Evolutionary conservation across 92 coral and sea anemone species (phyloP).

Genomic region (Metridium senile): DNA sequence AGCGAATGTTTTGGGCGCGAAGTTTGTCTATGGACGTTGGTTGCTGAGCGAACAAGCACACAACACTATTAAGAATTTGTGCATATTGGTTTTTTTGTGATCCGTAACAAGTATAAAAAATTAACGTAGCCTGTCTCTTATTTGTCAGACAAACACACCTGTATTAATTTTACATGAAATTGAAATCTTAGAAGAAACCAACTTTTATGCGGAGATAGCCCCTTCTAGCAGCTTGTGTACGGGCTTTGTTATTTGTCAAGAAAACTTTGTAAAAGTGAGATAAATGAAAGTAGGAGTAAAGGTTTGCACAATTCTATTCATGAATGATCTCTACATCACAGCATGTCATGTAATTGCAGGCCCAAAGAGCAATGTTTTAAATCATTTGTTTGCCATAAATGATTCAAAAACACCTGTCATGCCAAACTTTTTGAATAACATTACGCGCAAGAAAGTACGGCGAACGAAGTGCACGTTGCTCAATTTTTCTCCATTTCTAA

Average conservation of each 20-base stretch:
- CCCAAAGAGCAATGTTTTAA: conserved; percentile 79
- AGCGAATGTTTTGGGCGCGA: conserved; percentile 29
- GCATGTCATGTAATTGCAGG: conserved; percentile 81
- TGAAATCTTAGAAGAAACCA: conserved; percentile 53
- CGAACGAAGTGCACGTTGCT: neutral
- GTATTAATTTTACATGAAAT: conserved; percentile 91
- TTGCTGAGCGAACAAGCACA: conserved; percentile 64
- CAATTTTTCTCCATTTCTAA: neutral
- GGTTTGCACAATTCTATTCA: conserved; percentile 64
- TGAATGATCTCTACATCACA: conserved; percentile 81
- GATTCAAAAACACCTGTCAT: conserved; percentile 87
- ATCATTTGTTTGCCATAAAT: conserved; percentile 89
- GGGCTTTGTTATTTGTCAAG: conserved; percentile 10
- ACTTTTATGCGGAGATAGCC: conserved; percentile 21
- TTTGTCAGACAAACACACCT: conserved; percentile 92
- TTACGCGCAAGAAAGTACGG: conserved; percentile 27
- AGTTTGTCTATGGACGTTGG: conserved; percentile 45
- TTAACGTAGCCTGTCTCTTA: conserved; percentile 98
- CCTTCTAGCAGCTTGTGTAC: conserved; percentile 49
- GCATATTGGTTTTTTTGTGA: conserved; percentile 96
- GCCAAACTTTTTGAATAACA: conserved; percentile 73
- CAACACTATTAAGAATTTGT: conserved; percentile 97
- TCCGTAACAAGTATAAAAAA: conserved; percentile 92
- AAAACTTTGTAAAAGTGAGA: conserved; percentile 6
- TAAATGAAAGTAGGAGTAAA: conserved; percentile 21